A percentile compares a stretch with the other conserved stretches of the same genome.
Conservation (phyloP, 2,797 vertebrate genomes). For the Thamnophis elegans region DNA sequence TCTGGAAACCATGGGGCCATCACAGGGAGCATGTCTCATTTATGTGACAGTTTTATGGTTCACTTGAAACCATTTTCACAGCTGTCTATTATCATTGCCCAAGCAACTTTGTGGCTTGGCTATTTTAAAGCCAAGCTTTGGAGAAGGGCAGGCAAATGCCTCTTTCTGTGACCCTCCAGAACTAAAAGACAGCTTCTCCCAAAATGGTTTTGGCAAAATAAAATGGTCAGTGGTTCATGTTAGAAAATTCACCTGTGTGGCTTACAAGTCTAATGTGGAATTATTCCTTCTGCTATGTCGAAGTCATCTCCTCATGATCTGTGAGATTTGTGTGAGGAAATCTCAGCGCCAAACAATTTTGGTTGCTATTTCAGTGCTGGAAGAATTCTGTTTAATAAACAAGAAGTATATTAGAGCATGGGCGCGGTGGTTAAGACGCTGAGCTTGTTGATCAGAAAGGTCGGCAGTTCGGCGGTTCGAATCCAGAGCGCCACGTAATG, state of each 20-base stretch:
- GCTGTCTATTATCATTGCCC: conserved; percentile 62
- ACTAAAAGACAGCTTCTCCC: conserved; percentile 22
- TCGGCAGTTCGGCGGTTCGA: no score
- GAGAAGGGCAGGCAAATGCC: conserved; percentile 19
- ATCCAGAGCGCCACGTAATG: no score
- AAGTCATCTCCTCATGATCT: background rate
- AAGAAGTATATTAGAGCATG: background rate
- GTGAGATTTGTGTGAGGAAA: background rate
- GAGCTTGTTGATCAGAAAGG: no score
- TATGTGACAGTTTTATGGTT: conserved; percentile 73
- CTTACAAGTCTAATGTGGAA: background rate
- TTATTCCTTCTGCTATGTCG: background rate
- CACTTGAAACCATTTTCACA: conserved; percentile 67
- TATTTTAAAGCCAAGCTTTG: conserved; percentile 55
- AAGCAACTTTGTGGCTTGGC: conserved; percentile 45
- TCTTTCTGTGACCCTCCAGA: conserved; percentile 46
- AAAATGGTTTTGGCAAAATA: conserved; percentile 22
- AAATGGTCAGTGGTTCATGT: conserved; percentile 9
- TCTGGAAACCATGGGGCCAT: conserved; percentile 55
- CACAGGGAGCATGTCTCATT: conserved; percentile 60
- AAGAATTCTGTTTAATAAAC: background rate
- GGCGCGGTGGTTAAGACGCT: no score
- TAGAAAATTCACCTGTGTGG: background rate
- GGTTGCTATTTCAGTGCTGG: background rate
- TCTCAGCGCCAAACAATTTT: background rate